Evolutionary conservation across 2,113 vertebrate genomes (phyloP).

Genomic region (Camelus bactrianus): DNA sequence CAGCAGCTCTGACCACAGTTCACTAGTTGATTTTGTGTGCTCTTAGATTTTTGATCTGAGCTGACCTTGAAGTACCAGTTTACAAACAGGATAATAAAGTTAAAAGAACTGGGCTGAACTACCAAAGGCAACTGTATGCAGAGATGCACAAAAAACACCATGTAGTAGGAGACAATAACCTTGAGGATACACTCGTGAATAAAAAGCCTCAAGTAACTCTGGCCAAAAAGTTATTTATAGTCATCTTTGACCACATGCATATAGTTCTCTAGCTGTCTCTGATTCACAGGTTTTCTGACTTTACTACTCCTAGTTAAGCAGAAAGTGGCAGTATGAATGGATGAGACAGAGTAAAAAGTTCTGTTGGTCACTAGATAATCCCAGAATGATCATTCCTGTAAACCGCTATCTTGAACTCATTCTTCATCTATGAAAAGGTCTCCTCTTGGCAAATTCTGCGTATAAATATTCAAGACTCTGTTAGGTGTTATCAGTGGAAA

Average conservation of each 20-base stretch:
- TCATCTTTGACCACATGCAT: background rate
- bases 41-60: background rate
- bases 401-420: background rate
- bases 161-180: background rate
- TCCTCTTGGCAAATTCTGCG: background rate
- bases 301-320: background rate
- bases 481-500: background rate
- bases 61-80: background rate
- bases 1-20: background rate
- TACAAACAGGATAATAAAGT: background rate
- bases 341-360: background rate
- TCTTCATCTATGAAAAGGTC: background rate
- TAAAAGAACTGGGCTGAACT: background rate
- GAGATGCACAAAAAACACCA: background rate
- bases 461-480: background rate
- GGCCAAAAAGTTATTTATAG: background rate
- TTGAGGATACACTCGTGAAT: background rate
- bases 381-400: background rate
- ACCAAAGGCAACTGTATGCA: background rate
- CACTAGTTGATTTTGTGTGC: background rate
- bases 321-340: background rate
- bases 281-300: background rate
- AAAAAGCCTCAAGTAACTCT: background rate
- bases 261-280: background rate
- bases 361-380: background rate